Evolutionary conservation across 2,888 invertebrate genomes (phyloP).

Genomic region (Conus canariensis): DNA sequence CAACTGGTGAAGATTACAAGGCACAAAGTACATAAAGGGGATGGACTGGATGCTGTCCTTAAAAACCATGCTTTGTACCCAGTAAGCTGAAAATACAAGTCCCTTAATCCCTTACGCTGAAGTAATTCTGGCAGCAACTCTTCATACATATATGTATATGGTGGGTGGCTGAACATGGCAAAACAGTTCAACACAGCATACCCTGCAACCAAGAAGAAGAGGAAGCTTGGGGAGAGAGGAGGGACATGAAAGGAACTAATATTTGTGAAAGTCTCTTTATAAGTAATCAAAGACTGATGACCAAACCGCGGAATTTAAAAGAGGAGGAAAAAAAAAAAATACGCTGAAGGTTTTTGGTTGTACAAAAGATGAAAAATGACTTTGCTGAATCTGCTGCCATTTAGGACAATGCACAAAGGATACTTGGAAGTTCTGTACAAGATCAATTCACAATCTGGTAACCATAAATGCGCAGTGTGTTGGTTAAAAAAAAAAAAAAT

Average conservation of each 20-base stretch:
- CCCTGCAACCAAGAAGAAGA: too few relatives aligned
- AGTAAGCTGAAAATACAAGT: not conserved
- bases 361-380: not conserved
- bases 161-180: too few relatives aligned
- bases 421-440: not conserved
- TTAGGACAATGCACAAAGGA: slow-evolving; percentile 4
- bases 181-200: too few relatives aligned
- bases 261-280: too few relatives aligned
- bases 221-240: too few relatives aligned
- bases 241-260: too few relatives aligned
- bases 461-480: not conserved
- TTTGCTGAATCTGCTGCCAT: slow-evolving; percentile 12
- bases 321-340: not conserved
- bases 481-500: not conserved
- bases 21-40: not conserved
- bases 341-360: not conserved
- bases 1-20: not conserved
- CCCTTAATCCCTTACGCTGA: not conserved
- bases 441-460: not conserved
- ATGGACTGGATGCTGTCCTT: not conserved
- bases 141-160: too few relatives aligned
- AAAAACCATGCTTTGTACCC: not conserved
- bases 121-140: not conserved
- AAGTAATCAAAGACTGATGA: too few relatives aligned
- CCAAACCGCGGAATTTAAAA: too few relatives aligned